Evolutionary conservation across 2,113 vertebrate species (phyloP).

Genomic region (Nibea albiflora): DNA sequence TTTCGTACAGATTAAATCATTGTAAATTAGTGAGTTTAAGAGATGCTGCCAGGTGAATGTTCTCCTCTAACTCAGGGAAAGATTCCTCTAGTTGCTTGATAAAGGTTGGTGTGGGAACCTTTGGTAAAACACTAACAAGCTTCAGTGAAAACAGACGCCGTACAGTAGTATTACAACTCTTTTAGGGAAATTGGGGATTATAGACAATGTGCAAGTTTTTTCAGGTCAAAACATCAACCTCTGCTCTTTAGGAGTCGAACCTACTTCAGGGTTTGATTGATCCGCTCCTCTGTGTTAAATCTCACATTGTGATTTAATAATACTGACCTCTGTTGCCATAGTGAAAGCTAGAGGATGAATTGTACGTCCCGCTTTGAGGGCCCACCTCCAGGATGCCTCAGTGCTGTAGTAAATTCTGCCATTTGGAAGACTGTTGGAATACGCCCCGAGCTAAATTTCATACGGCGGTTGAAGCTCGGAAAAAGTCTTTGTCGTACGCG

Average conservation of each 20-base stretch:
- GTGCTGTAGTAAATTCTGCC: not conserved
- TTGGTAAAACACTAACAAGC: too few relatives aligned
- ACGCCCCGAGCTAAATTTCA: not conserved
- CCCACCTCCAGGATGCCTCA: slow-evolving; percentile 4
- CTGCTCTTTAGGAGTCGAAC: not conserved
- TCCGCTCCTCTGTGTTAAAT: not conserved
- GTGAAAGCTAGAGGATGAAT: slow-evolving; percentile 30
- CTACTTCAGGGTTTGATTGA: slow-evolving; percentile 18
- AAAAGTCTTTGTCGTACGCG: not conserved
- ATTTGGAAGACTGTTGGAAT: not conserved
- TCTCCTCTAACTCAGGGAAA: not conserved
- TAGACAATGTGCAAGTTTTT: not conserved
- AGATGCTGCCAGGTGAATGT: not conserved
- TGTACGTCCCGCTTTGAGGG: not conserved
- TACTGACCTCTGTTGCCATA: slow-evolving; percentile 10
- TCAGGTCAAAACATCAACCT: not conserved
- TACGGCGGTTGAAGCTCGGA: not conserved
- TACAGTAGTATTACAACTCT: too few relatives aligned
- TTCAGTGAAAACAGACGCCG: too few relatives aligned
- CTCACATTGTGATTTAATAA: slow-evolving; percentile 9
- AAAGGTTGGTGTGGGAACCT: not conserved
- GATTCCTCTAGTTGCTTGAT: not conserved
- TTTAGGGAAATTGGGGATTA: too few relatives aligned
- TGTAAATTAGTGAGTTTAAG: not conserved
- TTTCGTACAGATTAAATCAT: not conserved